A percentile compares a stretch with the other conserved stretches of the same genome.
Conservation (phyloP, 1,140 invertebrate species). For the Meloidogyne floridensis region DNA sequence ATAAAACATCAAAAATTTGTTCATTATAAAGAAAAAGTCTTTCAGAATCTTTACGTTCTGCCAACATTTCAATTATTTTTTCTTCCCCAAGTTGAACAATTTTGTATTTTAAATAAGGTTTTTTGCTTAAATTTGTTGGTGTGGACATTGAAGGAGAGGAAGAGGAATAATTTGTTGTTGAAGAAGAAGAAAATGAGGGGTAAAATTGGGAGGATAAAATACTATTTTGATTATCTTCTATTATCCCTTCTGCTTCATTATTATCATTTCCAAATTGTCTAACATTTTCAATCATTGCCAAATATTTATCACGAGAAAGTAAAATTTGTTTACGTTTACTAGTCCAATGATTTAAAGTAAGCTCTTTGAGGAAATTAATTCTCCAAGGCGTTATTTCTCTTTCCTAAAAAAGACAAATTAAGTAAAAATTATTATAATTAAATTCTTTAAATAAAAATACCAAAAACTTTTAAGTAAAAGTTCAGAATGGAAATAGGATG, state of each 20-base stretch:
- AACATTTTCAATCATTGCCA: background rate
- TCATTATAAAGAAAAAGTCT: constrained; percentile 11
- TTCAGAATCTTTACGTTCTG: background rate
- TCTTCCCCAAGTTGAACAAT: background rate
- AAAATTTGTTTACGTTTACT: constrained; percentile 1
- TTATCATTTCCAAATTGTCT: background rate
- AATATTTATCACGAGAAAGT: background rate
- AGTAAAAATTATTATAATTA: background rate
- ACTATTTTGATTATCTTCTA: no score
- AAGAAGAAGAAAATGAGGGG: no score
- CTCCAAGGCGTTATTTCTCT: background rate
- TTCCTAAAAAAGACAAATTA: background rate
- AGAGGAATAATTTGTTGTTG: background rate
- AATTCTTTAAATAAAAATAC: no score
- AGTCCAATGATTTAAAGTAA: background rate
- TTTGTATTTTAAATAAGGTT: constrained; percentile 1
- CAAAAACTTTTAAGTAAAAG: no score
- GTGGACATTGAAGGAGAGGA: background rate
- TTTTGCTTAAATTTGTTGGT: background rate
- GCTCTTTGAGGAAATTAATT: constrained; percentile 5
- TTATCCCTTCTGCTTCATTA: background rate
- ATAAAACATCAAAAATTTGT: constrained; percentile 18
- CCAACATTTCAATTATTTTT: background rate
- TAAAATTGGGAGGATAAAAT: no score
- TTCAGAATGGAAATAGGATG: no score